Evolutionary conservation across 2,113 vertebrate genomes (phyloP), one percentile per base, ranked within the genome.

Genomic region (Phaethon lepturus): DNA sequence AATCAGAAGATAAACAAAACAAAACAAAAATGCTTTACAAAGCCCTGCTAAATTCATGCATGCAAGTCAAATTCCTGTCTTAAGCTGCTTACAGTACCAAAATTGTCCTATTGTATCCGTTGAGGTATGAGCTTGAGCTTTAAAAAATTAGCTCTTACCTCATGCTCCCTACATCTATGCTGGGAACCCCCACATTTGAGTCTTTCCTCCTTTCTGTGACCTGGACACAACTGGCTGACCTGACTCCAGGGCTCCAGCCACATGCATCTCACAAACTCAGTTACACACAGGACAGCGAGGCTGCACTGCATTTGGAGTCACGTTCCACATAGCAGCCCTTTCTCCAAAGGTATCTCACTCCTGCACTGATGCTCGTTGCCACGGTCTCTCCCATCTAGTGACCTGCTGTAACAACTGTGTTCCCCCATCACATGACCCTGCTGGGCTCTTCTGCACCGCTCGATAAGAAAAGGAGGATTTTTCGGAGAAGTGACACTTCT

Each of bases 141-240:
- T 24, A 69, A 25, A 35, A 45, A n/a, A 62, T 42, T 18, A 55
- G 55, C 31, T 77, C 40, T 76, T 66, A 42, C 9, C 12, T 66
- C 55, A 62, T 0, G 0, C 13, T 79, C 17, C 29, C 6, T 29
- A 40, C 18, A 40, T 24, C 55, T 89, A 3, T 2, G 2, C n/a
- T 35, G 52, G 10, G 13, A 52, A 67, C 22, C 79, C 2, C 52
- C 7, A 22, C 12, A 47, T 26, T 13, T 33, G 24, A 56, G n/a
- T 22, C 12, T 35, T 76, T 44, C 26, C 69, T 84, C 14, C 29
- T 53, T 73, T 71, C 45, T 1, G 1, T 10, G 24, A 80, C 45
- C 64, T 2, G 1, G 55, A 26, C 50, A 66, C 17, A 49, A 17
- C 13, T 12, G 20, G 9, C 40, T 72, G 72, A 68, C 53, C n/a